Evolutionary conservation across 2,113 vertebrate genomes (phyloP).

Genomic region (Sebastes schlegelii): DNA sequence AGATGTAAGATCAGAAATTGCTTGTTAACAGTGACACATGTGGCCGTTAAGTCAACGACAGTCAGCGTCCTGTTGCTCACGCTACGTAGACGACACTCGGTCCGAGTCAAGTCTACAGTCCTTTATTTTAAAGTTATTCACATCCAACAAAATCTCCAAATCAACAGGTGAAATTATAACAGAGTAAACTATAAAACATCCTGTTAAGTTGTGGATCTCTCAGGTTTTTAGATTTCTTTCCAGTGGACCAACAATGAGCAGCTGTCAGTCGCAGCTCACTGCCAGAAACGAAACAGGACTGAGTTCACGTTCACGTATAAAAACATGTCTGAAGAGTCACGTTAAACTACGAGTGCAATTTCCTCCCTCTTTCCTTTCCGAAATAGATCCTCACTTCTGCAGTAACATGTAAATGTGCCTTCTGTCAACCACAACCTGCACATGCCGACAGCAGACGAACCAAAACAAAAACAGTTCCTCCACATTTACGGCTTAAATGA

Average conservation of each 20-base stretch:
- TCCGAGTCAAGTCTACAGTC: neutral
- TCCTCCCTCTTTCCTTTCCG: neutral
- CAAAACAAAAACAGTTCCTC: neutral
- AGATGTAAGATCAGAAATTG: too few relatives aligned
- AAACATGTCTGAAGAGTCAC: neutral
- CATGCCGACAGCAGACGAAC: conserved; percentile 19
- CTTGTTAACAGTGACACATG: too few relatives aligned
- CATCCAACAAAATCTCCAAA: neutral
- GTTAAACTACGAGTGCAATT: too few relatives aligned
- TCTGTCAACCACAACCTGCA: conserved; percentile 35
- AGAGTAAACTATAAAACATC: too few relatives aligned
- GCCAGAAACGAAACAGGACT: neutral
- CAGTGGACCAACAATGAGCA: neutral
- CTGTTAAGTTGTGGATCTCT: neutral
- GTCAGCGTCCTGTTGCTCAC: too few relatives aligned
- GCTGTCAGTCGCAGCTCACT: neutral
- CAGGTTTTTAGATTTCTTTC: conserved; percentile 13
- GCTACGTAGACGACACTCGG: too few relatives aligned
- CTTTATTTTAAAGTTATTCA: neutral
- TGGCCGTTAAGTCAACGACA: too few relatives aligned
- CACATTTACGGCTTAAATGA: neutral
- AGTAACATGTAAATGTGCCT: conserved; percentile 52
- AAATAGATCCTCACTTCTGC: neutral
- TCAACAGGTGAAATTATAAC: neutral
- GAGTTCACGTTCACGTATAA: neutral